Evolutionary conservation across 2,888 invertebrate genomes (phyloP), one percentile per base, ranked within the genome.

Genomic region (Diplolepis rosae): DNA sequence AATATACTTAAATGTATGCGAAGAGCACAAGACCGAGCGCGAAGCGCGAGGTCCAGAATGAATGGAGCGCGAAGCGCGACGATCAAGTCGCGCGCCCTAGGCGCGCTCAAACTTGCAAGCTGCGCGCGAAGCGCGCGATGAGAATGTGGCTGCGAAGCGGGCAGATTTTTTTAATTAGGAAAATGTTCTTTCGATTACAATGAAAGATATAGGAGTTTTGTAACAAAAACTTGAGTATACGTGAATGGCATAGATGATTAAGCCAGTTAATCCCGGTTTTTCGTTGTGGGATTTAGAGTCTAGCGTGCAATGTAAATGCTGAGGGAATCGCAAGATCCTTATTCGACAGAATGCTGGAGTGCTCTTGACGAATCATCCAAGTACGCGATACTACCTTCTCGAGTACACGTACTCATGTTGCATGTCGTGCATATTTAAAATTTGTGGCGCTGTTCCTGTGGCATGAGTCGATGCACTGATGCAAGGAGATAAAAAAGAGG

Each of bases 341-440:
- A 54, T 65, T 73, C 30, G 66, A 52, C 24, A 52, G 51, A 65
- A 54, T 51, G 68, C 61, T 61, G 48, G 50, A 66, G 48, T 48
- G 66, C 35, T 28, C 71, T 70, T 65, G 68, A 72, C 67, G 75
- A 74, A 76, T 76, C 69, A 67, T 28, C 56, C 39, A 65, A 48
- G 56, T 73, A 35, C 32, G 65, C 35, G 65, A 71, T 50, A 51
- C 30, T 51, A 54, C 56, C 35, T 56, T 35, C 50, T 50, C 54
- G 48, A 65, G 66, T 65, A 30, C 65, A 42, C 67, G 68, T 32
- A 32, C 54, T 72, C 50, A 61, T 68, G 65, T 45, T 45, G 66
- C 69, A 68, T 73, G 68, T 70, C 54, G 61, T 61, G 73, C 73
- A 70, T 72, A 71, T 73, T 67, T 74, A 68, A 71, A 73, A 69